Base-by-base conservation (phyloP, 2,797 vertebrate species). In the Neostethus bicornis region DNA sequence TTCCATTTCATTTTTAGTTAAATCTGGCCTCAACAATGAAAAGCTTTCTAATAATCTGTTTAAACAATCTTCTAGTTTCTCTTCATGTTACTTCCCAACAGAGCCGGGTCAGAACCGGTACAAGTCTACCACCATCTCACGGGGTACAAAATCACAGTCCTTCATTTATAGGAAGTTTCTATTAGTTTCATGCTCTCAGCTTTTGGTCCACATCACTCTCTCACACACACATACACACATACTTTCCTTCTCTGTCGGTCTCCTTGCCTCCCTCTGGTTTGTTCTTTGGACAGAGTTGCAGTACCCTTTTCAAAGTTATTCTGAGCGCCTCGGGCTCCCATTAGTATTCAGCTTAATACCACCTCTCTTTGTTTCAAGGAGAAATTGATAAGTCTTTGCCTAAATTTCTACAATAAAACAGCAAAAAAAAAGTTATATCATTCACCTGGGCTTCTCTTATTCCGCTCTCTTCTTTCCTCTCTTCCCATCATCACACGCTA, bases 241-340 rank as follows among this genome's bases (percentile, higher is more conserved):
- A 46, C 29, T 57, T 63, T 72, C 28, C 11, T 28, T 51, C 34
- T 62, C 21, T 51, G 41, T 52, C 28, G 7, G 35, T 61, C 42
- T 65, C 38, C 47, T 44, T 52, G 32, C 32, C 55, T 70, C 61
- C 55, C 53, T 75, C 42, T 5, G 55, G 66, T 69, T 70, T 70
- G 50, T 70, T 80, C 79, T 74, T 75, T 82, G 70, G 79, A 78
- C 70, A 61, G 67, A 83, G 78, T 82, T 81, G 61, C 41, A 14
- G 60, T 86, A 79, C 80, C 83, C 83, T 87, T 87, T 85, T 86
- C 85, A 86, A 86, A 89, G 85, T 86, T 85, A 84, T 80, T 83
- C 70, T 26, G 12, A 81, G 65, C 16, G 80, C 83, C 81, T 79
- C 65, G 3, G 77, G 84, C 80, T 78, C 63, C 51, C 75, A 87